Conservation (phyloP, 2,888 invertebrate species). For the Liposcelis brunnea region DNA sequence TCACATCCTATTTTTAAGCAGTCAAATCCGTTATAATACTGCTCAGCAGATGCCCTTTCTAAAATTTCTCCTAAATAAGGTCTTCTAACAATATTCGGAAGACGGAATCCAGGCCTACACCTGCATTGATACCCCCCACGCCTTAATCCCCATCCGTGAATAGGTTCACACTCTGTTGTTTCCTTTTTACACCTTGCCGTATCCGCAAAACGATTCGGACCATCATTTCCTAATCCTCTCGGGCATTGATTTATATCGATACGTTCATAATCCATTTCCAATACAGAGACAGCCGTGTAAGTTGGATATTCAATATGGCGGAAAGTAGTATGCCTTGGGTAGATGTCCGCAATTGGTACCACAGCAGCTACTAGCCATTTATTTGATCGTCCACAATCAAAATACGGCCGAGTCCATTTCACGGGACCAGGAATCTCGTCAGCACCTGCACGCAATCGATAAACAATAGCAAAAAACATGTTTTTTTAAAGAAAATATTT, state of each 20-base stretch:
- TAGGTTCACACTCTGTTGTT: conserved; percentile 90
- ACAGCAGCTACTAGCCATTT: conserved; percentile 91
- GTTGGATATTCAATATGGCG: conserved; percentile 86
- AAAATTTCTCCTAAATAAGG: conserved; percentile 88
- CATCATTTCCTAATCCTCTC: conserved; percentile 66
- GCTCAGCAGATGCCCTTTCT: conserved; percentile 79
- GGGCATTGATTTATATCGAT: conserved; percentile 98
- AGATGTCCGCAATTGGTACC: conserved; percentile 88
- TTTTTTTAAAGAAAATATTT: too few species aligned
- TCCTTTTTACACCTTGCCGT: conserved; percentile 82
- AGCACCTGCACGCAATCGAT: conserved; percentile 33
- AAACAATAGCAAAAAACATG: neutral
- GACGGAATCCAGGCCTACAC: conserved; percentile 73
- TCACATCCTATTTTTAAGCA: conserved; percentile 83
- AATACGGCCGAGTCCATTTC: conserved; percentile 87
- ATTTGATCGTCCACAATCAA: conserved; percentile 88
- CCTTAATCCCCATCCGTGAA: conserved; percentile 90
- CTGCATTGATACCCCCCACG: conserved; percentile 91
- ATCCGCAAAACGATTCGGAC: conserved; percentile 73
- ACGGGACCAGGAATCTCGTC: conserved; percentile 87
- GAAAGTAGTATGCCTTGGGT: conserved; percentile 81
- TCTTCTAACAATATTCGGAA: conserved; percentile 71
- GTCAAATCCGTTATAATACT: conserved; percentile 84
- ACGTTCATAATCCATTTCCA: conserved; percentile 92
- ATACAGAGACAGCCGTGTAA: conserved; percentile 81